Percentiles rank a stretch among this genome's conserved stretches.
Evolutionary conservation across 2,888 invertebrate genomes (phyloP).

Genomic region (Danaus chrysippus): DNA sequence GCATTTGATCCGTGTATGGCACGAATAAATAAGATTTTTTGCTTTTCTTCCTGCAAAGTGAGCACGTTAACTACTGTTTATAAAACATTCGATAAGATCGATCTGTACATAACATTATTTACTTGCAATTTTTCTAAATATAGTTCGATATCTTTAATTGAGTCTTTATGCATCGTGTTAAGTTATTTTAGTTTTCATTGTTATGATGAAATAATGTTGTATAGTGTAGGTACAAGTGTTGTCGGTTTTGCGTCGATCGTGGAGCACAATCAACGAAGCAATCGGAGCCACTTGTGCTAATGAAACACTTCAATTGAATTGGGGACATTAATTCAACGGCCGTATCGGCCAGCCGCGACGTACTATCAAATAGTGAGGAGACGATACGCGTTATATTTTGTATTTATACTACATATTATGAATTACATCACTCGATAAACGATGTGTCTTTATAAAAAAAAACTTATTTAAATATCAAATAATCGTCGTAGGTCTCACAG

Average conservation of each 20-base stretch:
- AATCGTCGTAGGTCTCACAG: slow-evolving; percentile 9
- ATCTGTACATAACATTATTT: too few relatives aligned
- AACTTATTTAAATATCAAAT: slow-evolving; percentile 32
- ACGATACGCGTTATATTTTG: too few relatives aligned
- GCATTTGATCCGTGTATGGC: slow-evolving; percentile 27
- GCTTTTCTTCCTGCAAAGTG: slow-evolving; percentile 23
- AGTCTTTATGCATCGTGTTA: neutral
- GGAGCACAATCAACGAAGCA: slow-evolving; percentile 70
- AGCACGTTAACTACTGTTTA: neutral
- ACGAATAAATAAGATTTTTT: slow-evolving; percentile 22
- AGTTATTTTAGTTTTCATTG: slow-evolving; percentile 4
- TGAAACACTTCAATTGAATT: slow-evolving; percentile 79
- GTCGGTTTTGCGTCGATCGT: slow-evolving; percentile 56
- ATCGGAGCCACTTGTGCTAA: slow-evolving; percentile 79
- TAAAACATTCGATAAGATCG: neutral
- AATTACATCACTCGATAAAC: slow-evolving; percentile 24
- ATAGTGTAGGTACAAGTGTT: slow-evolving; percentile 33
- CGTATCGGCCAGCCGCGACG: slow-evolving; percentile 45
- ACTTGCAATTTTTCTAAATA: too few relatives aligned
- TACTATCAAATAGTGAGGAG: too few relatives aligned
- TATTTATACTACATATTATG: too few relatives aligned
- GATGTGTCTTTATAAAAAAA: slow-evolving; percentile 30
- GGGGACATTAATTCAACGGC: slow-evolving; percentile 73
- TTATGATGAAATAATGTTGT: slow-evolving; percentile 42
- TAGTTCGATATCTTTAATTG: too few relatives aligned